phyloP scores from a whole-genome alignment of 2,888 invertebrate genomes.

The Xestia ashworthii region DNA sequence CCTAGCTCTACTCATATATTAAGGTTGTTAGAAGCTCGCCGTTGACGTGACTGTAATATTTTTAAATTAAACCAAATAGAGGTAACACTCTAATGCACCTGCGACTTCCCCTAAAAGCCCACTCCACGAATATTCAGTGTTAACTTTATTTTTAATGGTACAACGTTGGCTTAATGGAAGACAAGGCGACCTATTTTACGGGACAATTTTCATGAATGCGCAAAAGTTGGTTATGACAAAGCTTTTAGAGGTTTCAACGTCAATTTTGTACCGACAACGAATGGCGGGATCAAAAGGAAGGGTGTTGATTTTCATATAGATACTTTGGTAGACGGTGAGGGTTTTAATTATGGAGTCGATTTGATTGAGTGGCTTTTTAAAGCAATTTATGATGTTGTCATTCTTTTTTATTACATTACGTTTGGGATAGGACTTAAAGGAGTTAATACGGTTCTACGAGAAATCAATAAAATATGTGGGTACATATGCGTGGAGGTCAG shows the following conservation, averaged over 20 bases:
- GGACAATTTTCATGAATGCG: constrained; percentile 86
- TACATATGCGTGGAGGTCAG: neutral
- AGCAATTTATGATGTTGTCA: neutral
- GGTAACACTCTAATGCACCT: constrained; percentile 86
- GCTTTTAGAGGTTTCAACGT: constrained; percentile 82
- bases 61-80: constrained; percentile 84
- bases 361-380: constrained; percentile 37
- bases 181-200: constrained; percentile 87
- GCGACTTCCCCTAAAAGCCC: constrained; percentile 86
- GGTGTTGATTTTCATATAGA: constrained; percentile 62
- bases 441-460: neutral
- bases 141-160: constrained; percentile 87
- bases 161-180: constrained; percentile 87
- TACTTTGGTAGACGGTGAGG: constrained; percentile 61
- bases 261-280: constrained; percentile 72
- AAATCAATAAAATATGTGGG: neutral
- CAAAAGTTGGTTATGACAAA: constrained; percentile 84
- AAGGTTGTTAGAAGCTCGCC: constrained; percentile 62
- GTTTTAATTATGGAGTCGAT: constrained; percentile 42
- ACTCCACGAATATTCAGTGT: constrained; percentile 81
- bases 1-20: constrained; percentile 56
- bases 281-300: constrained; percentile 63
- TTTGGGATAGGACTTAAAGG: neutral
- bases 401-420: neutral
- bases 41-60: constrained; percentile 76